Evolutionary conservation across 1,140 invertebrate genomes (phyloP).

Genomic region (Apis laboriosa): DNA sequence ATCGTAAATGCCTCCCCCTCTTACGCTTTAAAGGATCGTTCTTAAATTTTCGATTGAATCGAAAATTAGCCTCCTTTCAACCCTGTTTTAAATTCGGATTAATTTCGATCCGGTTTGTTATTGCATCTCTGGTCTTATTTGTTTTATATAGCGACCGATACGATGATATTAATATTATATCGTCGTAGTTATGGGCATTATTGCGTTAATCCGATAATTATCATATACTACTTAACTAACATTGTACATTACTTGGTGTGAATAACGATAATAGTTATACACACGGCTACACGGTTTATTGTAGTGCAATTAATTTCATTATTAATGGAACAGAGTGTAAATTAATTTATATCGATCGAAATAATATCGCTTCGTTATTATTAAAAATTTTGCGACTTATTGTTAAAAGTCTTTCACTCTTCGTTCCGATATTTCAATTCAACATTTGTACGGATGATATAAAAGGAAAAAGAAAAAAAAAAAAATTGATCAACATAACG

Average conservation of each 20-base stretch:
- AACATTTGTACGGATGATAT: no score
- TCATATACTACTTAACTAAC: background rate
- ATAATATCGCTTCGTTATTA: no score
- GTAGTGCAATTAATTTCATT: background rate
- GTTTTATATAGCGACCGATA: background rate
- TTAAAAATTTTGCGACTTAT: no score
- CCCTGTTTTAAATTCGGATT: background rate
- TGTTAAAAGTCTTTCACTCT: no score
- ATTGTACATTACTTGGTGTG: background rate
- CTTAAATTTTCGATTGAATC: slow-evolving; percentile 16
- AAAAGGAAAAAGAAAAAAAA: no score
- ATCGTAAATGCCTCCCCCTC: background rate
- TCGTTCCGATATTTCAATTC: no score
- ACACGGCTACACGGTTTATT: no score
- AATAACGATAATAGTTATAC: background rate
- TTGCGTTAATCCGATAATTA: background rate
- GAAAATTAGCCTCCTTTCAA: background rate
- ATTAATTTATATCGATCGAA: background rate
- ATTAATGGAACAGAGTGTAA: background rate
- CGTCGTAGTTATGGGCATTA: background rate
- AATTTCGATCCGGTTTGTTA: background rate
- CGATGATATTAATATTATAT: background rate
- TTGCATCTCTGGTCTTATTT: background rate
- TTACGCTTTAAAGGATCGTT: background rate
- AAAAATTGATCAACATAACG: no score